Conservation (phyloP, 64 coral and sea anemone genomes). For the Dendronephthya gigantea region DNA sequence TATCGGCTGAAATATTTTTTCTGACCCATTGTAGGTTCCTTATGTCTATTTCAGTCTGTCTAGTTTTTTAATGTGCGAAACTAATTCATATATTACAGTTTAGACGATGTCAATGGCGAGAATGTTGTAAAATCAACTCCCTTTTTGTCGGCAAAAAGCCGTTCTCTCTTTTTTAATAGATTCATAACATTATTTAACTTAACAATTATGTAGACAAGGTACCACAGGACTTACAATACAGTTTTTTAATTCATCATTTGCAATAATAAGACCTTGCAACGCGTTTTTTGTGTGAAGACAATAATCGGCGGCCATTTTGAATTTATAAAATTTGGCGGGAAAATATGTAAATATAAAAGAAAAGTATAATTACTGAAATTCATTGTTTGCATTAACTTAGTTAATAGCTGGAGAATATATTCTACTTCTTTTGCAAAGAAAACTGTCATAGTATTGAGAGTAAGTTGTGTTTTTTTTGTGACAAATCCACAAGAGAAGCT, state of each 20-base stretch:
- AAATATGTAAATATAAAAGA: too few relatives aligned
- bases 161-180: background rate
- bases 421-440: too few relatives aligned
- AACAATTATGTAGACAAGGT: too few relatives aligned
- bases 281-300: background rate
- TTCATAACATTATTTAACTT: background rate
- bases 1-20: background rate
- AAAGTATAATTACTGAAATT: too few relatives aligned
- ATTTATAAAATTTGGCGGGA: background rate
- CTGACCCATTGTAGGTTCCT: too few relatives aligned
- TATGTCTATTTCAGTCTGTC: background rate
- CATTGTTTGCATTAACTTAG: too few relatives aligned
- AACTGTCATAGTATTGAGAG: too few relatives aligned
- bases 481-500: conserved; percentile 4
- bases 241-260: too few relatives aligned
- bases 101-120: background rate
- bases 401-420: too few relatives aligned
- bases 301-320: background rate
- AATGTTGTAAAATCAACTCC: background rate
- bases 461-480: conserved; percentile 43
- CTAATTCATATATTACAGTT: background rate
- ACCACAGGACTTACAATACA: too few relatives aligned
- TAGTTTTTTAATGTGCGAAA: background rate
- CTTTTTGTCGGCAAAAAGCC: background rate
- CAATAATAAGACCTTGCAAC: background rate